Base-by-base conservation (phyloP, 2,888 invertebrate species). In the Volucella bombylans region DNA sequence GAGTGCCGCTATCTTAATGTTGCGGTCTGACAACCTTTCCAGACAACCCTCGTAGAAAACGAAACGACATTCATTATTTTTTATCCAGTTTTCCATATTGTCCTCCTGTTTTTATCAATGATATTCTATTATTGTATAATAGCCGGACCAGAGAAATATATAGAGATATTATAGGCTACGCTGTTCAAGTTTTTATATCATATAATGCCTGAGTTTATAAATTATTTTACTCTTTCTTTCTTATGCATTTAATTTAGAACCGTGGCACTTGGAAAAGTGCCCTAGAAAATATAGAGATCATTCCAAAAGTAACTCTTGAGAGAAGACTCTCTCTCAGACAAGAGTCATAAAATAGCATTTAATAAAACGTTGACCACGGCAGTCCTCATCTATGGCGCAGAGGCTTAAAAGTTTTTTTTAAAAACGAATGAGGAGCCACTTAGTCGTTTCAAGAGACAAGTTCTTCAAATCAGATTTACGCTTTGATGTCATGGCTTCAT, bases 111-210 rank as follows among this genome's bases (percentile, higher is more conserved):
- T 31, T 31, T 43, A 43, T 43, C 18, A 14, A 10, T 57, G 52
- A 68, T 61, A 50, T 65, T 54, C 67, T 54, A 50, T 23, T 39
- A 45, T 23, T 23, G 41, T 80, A 73, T 59, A 68, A 57, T 23
- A 67, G 50, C 10, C 54, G 43, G 59, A 72, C 52, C 65, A 54
- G 61, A 54, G 39, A 52, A 79, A 54, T 68, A 54, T 80, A 52
- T 67, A 73, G 62, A 67, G 73, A 67, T 47, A 61, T n/a, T 45
- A 45, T 43, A 68, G 15, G 62, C 47, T 41, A 57, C 45, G 55
- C 59, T 57, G 43, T 55, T 43, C 43, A 18, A 62, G 62, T 15
- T 73, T 65, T 64, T 64, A 69, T 73, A 57, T 59, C 45, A 38
- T 69, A 55, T 49, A 69, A 39, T 38, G 39, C 31, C 31, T 49